Evolutionary conservation across 2,113 vertebrate species (phyloP), one percentile per base, ranked within the genome.

Genomic region (Alethe castanea): DNA sequence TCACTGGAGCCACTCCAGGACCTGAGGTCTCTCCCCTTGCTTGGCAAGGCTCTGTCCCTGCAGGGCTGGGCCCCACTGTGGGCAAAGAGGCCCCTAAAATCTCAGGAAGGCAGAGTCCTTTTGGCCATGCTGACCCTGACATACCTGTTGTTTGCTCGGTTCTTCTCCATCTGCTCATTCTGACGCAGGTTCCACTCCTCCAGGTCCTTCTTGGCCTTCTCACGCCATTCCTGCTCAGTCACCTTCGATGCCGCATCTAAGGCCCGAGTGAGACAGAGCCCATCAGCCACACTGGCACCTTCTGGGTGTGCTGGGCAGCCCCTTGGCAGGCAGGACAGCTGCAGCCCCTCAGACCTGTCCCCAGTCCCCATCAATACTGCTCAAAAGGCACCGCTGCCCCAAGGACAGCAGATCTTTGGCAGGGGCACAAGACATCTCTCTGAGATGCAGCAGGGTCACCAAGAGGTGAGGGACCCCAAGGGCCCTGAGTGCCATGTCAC

Each of bases 101-200:
- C 20, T 38, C 76, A 83, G 20, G 28, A 54, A 70, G 47, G 69
- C 42, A 84, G 35, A 70, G 40, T 82, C 44, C 54, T 47, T 14
- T 2, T 8, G 18, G 74, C 42, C 48, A 5, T 1, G 5, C 50
- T 59, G 24, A 29, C 12, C 38, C 42, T 0, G 0, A 40, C 62
- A 61, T 94, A 99, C 99, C 99, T 98, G 97, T 99, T 99, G 97
- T 99, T 99, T 96, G 98, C 98, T 96, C 99, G 99, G 97, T 99
- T 99, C 97, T 99, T 99, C 98, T 99, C 99, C 93, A 99, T 98
- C 96, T 99, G 99, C 84, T 99, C 99, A 9, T 95, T 99, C 97
- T 99, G 99, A 90, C 99, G 99, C 76, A 99, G 96, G 44, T 99
- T 99, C 99, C 99, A 99, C 90, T 99, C 99, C 87, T 99, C 99